Conservation (phyloP, 1,140 invertebrate genomes). For the Macrosteles quadrilineatus region DNA sequence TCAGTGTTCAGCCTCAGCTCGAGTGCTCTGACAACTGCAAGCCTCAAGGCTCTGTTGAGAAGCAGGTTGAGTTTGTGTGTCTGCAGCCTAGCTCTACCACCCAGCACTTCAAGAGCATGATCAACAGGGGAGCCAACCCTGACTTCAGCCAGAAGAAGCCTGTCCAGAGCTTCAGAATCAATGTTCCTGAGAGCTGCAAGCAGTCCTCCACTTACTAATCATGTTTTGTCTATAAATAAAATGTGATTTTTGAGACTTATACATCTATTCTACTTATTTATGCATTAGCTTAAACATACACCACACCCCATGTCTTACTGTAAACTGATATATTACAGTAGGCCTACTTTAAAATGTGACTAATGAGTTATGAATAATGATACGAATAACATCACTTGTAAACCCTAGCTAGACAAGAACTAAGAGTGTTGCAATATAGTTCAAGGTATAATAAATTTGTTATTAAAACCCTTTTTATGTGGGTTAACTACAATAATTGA, state of each 20-base stretch:
- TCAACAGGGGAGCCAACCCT: constrained; percentile 58
- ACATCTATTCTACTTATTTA: background rate
- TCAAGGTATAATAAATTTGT: too few relatives aligned
- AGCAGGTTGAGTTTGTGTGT: constrained; percentile 57
- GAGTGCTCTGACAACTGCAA: constrained; percentile 53
- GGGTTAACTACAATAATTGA: too few relatives aligned
- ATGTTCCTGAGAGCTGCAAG: constrained; percentile 33
- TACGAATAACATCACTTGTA: too few relatives aligned
- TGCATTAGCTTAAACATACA: too few relatives aligned
- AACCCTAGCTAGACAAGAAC: too few relatives aligned
- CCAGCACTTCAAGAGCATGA: constrained; percentile 52
- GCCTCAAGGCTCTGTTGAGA: constrained; percentile 42
- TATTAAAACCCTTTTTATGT: too few relatives aligned
- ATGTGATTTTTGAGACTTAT: background rate
- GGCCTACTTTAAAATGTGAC: too few relatives aligned
- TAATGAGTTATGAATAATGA: too few relatives aligned
- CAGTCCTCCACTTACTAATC: background rate
- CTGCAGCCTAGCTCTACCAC: constrained; percentile 49
- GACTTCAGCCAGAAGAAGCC: constrained; percentile 35
- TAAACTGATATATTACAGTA: too few relatives aligned
- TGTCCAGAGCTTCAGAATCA: constrained; percentile 28
- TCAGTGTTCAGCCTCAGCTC: constrained; percentile 54
- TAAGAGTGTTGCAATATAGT: too few relatives aligned
- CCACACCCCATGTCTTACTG: too few relatives aligned
- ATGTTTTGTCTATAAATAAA: background rate